Percentiles rank a stretch among this genome's conserved stretches.
Evolutionary conservation across 92 coral and sea anemone species (phyloP).

Genomic region (Paramuricea clavata): DNA sequence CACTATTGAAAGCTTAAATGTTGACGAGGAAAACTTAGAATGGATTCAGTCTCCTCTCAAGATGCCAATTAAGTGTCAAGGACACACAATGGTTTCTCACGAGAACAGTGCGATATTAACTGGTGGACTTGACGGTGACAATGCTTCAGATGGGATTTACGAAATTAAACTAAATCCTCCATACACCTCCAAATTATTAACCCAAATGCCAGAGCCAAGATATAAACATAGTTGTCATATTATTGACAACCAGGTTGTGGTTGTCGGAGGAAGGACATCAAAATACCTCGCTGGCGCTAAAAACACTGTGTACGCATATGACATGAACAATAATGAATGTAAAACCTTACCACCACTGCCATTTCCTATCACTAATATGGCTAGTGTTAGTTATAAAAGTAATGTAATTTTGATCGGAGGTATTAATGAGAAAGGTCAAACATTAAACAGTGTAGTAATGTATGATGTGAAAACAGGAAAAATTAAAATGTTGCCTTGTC

Average conservation of each 20-base stretch:
- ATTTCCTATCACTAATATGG: not conserved
- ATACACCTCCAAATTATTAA: not conserved
- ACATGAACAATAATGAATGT: not conserved
- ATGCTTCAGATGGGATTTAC: constrained; percentile 4
- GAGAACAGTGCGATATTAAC: not conserved
- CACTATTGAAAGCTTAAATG: not conserved
- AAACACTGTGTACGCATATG: constrained; percentile 6
- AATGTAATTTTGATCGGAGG: constrained; percentile 32
- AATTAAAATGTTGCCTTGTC: constrained; percentile 77
- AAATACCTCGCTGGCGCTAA: not conserved
- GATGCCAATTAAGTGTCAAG: not conserved
- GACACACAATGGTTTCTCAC: not conserved
- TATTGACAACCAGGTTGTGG: constrained; percentile 8
- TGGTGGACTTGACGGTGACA: not conserved
- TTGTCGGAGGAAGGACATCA: constrained; percentile 10
- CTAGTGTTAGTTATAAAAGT: not conserved
- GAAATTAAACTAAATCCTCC: constrained; percentile 18
- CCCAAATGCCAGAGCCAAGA: constrained; percentile 7
- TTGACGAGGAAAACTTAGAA: not conserved
- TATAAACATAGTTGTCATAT: not conserved
- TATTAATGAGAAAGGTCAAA: not conserved
- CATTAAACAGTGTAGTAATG: constrained; percentile 11
- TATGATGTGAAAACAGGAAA: constrained; percentile 81
- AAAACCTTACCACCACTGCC: not conserved
- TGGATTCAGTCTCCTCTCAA: not conserved